phyloP scores from a whole-genome alignment of 1,140 invertebrate genomes.

The Wasmannia auropunctata region DNA sequence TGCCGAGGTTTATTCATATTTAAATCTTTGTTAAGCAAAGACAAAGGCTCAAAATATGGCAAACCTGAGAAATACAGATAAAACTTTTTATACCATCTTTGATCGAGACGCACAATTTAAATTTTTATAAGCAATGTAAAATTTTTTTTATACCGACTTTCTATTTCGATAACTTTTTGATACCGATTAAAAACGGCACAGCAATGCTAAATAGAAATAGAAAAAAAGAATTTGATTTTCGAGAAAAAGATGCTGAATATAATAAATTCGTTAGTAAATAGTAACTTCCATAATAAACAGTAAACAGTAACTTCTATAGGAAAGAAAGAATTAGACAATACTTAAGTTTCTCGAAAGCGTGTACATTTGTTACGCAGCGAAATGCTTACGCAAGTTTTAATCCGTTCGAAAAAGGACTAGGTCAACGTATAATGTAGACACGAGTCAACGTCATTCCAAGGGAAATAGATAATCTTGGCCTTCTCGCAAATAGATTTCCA shows the following conservation, averaged over 20 bases:
- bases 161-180: neutral
- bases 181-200: neutral
- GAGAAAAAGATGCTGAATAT: neutral
- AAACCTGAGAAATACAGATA: neutral
- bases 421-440: slow-evolving; percentile 22
- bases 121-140: neutral
- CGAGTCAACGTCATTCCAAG: neutral
- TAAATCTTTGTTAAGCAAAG: neutral
- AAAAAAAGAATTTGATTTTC: neutral
- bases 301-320: neutral
- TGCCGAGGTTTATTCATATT: neutral
- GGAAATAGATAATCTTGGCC: slow-evolving; percentile 35
- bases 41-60: neutral
- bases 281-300: neutral
- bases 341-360: neutral
- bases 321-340: neutral
- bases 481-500: slow-evolving; percentile 15
- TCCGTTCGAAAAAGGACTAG: slow-evolving; percentile 12
- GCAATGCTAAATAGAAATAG: neutral
- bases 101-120: neutral
- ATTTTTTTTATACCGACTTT: no score
- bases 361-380: neutral
- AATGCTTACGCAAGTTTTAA: slow-evolving; percentile 18
- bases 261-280: slow-evolving; percentile 11
- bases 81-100: neutral